Evolutionary conservation across 2,888 invertebrate genomes (phyloP), one percentile per base, ranked within the genome.

Genomic region (Sesia bembeciformis): DNA sequence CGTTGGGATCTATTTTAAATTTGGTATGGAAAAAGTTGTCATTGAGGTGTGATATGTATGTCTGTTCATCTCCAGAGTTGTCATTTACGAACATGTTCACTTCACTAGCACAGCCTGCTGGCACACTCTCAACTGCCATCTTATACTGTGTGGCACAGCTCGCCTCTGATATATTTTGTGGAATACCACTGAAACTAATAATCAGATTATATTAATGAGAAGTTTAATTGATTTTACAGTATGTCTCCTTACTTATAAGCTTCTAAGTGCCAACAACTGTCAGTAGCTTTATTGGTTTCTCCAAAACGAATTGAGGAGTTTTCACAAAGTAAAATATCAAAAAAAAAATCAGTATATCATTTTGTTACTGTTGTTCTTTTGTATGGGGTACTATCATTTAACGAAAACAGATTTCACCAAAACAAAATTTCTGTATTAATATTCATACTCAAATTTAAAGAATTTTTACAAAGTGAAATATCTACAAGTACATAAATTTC

Each of bases 101-200:
- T 69, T 90, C 89, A 69, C 75, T 68, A 57, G 67, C 62, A 62
- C 88, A 84, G 62, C 74, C 77, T 57, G 78, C 78, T n/a, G 86
- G 76, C 56, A 83, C 88, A 60, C 81, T 78, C 58, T 88, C 89
- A 58, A 84, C 86, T 64, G 83, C 84, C 87, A 89, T 84, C 72
- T 88, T 89, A 74, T 86, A 89, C 63, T 88, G 88, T 58, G 89
- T 80, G 60, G 90, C 88, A 68, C 90, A 90, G 68, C 87, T 90
- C 42, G 83, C 78, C 71, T 90, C 90, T 57, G 90, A 83, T 77
- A 90, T 81, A 72, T 76, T 87, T 78, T 90, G 90, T 78, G 87
- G 78, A 72, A 90, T 84, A 72, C 86, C 88, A 77, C 86, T 85
- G 72, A 85, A 90, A 74, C 90, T 90, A 67, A 40, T 66, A 66